Base-by-base conservation (phyloP, 2,888 invertebrate genomes). In the Cataglyphis rosenhaueri region DNA sequence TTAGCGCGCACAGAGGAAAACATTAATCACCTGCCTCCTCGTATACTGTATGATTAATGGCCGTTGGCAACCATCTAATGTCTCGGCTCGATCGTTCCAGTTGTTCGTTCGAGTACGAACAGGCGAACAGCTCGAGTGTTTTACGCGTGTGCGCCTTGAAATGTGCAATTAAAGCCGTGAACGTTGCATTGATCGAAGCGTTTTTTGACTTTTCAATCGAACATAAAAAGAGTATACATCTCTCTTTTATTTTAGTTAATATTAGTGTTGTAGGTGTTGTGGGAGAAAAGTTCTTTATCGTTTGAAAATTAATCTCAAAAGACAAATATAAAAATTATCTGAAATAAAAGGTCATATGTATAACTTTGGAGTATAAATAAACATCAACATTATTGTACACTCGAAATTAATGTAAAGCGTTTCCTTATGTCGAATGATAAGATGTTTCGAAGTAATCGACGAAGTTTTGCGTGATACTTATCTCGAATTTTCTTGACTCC, bases 31-130 rank as follows among this genome's bases (percentile, higher is more conserved):
- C 83, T 87, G 86, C 89, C 76, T 90, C 88, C 89, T 89, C 87
- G 86, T 85, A 85, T 85, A 85, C 83, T 88, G 88, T 90, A 91
- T 92, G 92, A 92, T 92, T 92, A 92, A 92, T 92, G 91, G 88
- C 62, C 68, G 75, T 70, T 68, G 84, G 89, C 86, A 86, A 61
- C 75, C 88, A 85, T 85, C 88, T 86, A 88, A 91, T 91, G 88
- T 91, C 89, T 86, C 88, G 86, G 86, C 88, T 88, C 90, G 89
- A 91, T 91, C 89, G 88, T 88, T 90, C 87, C 86, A 86, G 85
- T 88, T 86, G 88, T 86, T 86, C 84, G 76, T 68, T 83, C 84
- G 83, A 73, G 74, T 76, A 79, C 70, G 59, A 79, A 68, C 64
- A 78, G 41, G 55, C 62, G 35, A 48, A 18, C 48, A 48, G 48